Evolutionary conservation across 2,797 vertebrate species (phyloP), one percentile per base, ranked within the genome.

Genomic region (Coilia nasus): DNA sequence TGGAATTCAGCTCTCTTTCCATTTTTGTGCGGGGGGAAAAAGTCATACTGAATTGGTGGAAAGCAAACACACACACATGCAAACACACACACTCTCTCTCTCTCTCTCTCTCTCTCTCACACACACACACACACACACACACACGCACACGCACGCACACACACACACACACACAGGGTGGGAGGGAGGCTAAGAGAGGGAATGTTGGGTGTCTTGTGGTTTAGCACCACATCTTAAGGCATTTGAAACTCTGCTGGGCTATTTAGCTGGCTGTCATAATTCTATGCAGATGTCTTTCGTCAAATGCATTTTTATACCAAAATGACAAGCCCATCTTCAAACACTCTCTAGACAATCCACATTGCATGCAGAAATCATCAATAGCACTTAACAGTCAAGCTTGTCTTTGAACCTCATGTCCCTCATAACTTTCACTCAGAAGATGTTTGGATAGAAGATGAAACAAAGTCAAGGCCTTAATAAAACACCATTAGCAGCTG

Each of bases 151-250:
- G 35, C 31, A 35, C 28, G 7, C 28, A 71, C 28, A 75, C 12
- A 35, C 21, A 75, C 28, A 35, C 28, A 75, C 12, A 31, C 11
- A 28, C 15, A 78, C 2, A 14, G 64, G 11, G 64, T 35, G 64
- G 23, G 64, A 35, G 64, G 23, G 64, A 71, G 25, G 23, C 28
- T 14, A 15, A 71, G 25, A 71, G 31, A 78, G 19, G 31, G 15
- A 44, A 78, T 44, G 71, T 78, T 19, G 71, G 31, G 31, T 78
- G 71, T 78, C 41, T 41, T 78, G 71, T 21, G 71, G 71, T 78
- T 78, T 78, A 78, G 71, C 71, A n/a, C 71, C 71, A 78, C 71
- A 78, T 78, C 71, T 78, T 41, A 78, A 78, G 71, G 71, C 17
- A 6, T 78, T 78, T 19, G 35, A 78, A 15, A 14, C 50, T 54